Conservation (phyloP, 2,113 vertebrate species). For the Burhinus oedicnemus region DNA sequence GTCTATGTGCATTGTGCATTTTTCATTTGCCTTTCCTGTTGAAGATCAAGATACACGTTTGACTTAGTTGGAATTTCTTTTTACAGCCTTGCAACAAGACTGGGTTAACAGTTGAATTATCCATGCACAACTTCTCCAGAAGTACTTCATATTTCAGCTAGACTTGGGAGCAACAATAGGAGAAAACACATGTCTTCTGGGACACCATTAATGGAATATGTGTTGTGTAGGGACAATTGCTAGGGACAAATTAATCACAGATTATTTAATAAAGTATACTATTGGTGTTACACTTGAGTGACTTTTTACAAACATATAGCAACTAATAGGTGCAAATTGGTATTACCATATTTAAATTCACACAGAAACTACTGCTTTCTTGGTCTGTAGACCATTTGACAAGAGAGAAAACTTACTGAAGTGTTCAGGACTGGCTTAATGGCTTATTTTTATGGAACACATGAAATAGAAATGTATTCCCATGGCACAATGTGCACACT, state of each 20-base stretch:
- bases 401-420: neutral
- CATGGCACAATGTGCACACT: neutral
- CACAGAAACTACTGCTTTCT: neutral
- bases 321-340: neutral
- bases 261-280: neutral
- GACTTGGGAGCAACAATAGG: neutral
- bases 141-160: neutral
- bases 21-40: neutral
- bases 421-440: neutral
- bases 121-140: neutral
- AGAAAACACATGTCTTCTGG: neutral
- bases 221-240: neutral
- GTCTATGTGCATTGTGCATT: neutral
- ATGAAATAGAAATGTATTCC: neutral
- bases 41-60: neutral
- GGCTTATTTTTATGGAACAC: neutral
- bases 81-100: neutral
- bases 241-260: neutral
- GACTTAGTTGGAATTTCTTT: neutral
- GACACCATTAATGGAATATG: neutral
- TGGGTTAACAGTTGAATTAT: neutral
- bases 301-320: neutral
- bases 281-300: neutral
- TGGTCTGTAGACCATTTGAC: neutral
- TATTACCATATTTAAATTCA: neutral